These are phyloP conservation scores for Napeogenes inachia DNA, from an alignment of 2,888 invertebrate genomes.

Conservation along the genomic window DNA sequence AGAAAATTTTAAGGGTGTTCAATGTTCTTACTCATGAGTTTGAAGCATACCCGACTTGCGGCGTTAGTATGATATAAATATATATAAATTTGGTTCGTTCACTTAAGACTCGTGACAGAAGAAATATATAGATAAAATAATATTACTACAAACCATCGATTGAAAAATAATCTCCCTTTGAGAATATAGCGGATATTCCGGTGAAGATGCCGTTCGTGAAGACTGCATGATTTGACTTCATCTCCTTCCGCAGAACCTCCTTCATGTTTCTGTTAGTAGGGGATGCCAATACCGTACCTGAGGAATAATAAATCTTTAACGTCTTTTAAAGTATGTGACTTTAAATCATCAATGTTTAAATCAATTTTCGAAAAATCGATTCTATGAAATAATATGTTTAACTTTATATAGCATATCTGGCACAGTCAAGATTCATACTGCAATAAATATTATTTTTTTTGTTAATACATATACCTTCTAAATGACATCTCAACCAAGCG, in stretches of 20 bases:
- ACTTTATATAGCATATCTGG: too few relatives aligned
- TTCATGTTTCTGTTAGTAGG: slow-evolving; percentile 27
- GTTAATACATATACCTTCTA: slow-evolving; percentile 33
- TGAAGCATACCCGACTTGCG: too few relatives aligned
- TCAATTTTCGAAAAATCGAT: background rate
- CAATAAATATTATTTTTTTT: background rate
- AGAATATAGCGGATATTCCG: slow-evolving; percentile 39
- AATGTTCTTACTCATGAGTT: too few relatives aligned
- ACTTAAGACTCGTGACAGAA: too few relatives aligned
- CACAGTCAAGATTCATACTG: background rate
- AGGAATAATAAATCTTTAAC: background rate
- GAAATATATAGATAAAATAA: too few relatives aligned
- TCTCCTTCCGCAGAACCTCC: slow-evolving; percentile 25
- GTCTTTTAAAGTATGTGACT: background rate
- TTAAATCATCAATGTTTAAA: background rate
- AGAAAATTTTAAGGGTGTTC: too few relatives aligned
- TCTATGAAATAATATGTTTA: background rate
- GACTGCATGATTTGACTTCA: slow-evolving; percentile 19
- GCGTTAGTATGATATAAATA: too few relatives aligned
- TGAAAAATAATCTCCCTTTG: slow-evolving; percentile 40
- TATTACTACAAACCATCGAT: slow-evolving; percentile 34
- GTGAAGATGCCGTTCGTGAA: slow-evolving; percentile 31
- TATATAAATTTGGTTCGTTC: too few relatives aligned
- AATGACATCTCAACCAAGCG: slow-evolving; percentile 37
- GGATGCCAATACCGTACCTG: slow-evolving; percentile 39